Evolutionary conservation across 2,888 invertebrate genomes (phyloP).

Genomic region (Ecliptopera silaceata): DNA sequence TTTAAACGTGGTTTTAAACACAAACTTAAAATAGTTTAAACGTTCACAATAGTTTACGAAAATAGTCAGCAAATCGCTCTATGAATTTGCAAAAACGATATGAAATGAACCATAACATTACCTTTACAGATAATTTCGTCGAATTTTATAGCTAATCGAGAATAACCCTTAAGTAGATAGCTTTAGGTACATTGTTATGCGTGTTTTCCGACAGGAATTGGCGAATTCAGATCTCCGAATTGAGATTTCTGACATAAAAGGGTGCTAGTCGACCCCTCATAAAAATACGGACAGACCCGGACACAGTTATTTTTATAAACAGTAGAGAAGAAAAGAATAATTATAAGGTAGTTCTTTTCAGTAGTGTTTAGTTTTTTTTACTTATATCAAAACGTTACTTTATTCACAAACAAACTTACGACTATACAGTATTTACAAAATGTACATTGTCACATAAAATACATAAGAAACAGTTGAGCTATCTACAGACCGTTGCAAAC

Average conservation of each 20-base stretch:
- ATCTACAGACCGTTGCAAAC: too few species aligned
- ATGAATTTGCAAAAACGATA: not conserved
- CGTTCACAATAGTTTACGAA: too few species aligned
- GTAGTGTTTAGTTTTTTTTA: too few species aligned
- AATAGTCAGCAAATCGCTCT: too few species aligned
- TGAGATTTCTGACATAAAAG: conserved; percentile 37
- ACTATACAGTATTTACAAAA: too few species aligned
- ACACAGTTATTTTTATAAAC: conserved; percentile 6
- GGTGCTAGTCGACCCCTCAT: conserved; percentile 34
- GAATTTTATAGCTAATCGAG: conserved; percentile 21
- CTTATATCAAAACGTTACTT: too few species aligned
- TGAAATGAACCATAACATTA: not conserved
- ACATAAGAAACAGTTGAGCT: too few species aligned
- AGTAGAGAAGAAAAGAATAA: not conserved
- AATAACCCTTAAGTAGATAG: conserved; percentile 14
- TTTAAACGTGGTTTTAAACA: too few species aligned
- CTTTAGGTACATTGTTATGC: conserved; percentile 22
- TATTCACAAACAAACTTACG: too few species aligned
- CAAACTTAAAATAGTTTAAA: too few species aligned
- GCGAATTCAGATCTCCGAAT: conserved; percentile 25
- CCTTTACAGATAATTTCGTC: conserved; percentile 13
- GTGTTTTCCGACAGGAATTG: conserved; percentile 29
- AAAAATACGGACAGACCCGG: conserved; percentile 32
- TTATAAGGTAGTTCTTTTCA: too few species aligned
- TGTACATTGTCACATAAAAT: too few species aligned